Evolutionary conservation across 1,140 invertebrate genomes (phyloP).

Genomic region (Mactra quadrangularis): DNA sequence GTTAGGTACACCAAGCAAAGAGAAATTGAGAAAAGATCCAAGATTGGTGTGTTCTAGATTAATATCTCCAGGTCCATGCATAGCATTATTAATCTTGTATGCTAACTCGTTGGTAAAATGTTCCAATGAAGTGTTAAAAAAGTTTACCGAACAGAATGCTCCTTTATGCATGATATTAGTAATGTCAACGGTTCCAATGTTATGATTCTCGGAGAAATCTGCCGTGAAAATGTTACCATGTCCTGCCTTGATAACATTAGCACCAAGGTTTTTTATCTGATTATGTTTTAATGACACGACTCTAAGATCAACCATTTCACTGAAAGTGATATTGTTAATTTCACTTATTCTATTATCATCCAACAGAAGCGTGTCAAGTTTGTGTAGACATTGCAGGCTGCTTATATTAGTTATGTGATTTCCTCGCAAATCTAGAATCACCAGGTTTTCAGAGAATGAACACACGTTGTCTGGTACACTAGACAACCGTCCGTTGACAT

Average conservation of each 20-base stretch:
- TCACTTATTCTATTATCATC: constrained; percentile 27
- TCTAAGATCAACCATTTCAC: constrained; percentile 10
- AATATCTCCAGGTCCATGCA: constrained; percentile 30
- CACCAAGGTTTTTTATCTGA: background rate
- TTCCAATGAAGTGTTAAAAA: background rate
- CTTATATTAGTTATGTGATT: constrained; percentile 2
- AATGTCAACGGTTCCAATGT: constrained; percentile 6
- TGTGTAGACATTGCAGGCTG: background rate
- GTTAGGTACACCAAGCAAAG: background rate
- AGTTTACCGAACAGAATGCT: constrained; percentile 24
- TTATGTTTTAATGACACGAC: constrained; percentile 22
- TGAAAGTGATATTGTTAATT: constrained; percentile 33
- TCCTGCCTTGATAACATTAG: constrained; percentile 3
- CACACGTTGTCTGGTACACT: constrained; percentile 35
- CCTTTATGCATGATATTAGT: constrained; percentile 22
- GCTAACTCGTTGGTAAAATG: constrained; percentile 7
- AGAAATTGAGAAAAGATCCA: constrained; percentile 28
- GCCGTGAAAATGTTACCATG: constrained; percentile 14
- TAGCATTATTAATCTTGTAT: background rate
- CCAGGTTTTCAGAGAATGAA: background rate
- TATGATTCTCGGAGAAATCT: constrained; percentile 20
- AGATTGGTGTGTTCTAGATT: background rate
- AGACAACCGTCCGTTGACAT: constrained; percentile 11
- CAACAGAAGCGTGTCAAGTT: constrained; percentile 18
- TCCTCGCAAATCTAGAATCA: constrained; percentile 21